Evolutionary conservation across 2,797 vertebrate genomes (phyloP), one percentile per base, ranked within the genome.

Genomic region (Pelochelys cantorii): DNA sequence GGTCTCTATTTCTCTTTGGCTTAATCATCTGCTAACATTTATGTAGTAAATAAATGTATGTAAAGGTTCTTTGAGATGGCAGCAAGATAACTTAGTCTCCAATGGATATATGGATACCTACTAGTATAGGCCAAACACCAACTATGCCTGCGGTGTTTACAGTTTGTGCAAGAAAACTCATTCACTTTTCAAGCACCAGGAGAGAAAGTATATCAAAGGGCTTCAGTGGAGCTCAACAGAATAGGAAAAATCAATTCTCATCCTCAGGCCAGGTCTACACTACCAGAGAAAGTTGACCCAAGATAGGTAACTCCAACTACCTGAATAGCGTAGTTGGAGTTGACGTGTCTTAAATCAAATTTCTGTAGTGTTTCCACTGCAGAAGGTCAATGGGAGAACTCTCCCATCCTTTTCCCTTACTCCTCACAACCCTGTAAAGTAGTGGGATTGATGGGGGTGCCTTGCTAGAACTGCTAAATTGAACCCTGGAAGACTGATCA

Each of bases 11-110:
- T 92, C 71, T 34, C n/a, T 74, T 87, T 77, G 74, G 74, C 57
- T 5, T 20, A 91, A 27, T 77, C 60, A 86, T 65, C 84, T 81
- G 56, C 80, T 95, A 82, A 89, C 74, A 80, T 91, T 83, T 85
- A 65, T 75, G 48, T 71, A 75, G 52, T 84, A 56, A 83, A 82
- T 95, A 94, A 22, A 79, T 37, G 56, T 88, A 87, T 91, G 88
- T 59, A 75, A 83, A 55, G 82, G 53, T 60, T 94, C 5, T 93
- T 84, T 60, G 71, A 71, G 87, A 68, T 86, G 80, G 83, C 75
- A 88, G 81, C 0, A 27, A 92, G 94, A 84, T 85, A 71, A 68
- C 4, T 56, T 54, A 29, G 83, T 27, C 90, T 96, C 56, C 71
- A 81, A 56, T 3, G 79, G 27, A 53, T 57, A 34, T 18, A 75